A percentile compares a stretch with the other conserved stretches of the same genome.
phyloP scores from a whole-genome alignment of 2,888 invertebrate genomes.

The Melieria crassipennis region DNA sequence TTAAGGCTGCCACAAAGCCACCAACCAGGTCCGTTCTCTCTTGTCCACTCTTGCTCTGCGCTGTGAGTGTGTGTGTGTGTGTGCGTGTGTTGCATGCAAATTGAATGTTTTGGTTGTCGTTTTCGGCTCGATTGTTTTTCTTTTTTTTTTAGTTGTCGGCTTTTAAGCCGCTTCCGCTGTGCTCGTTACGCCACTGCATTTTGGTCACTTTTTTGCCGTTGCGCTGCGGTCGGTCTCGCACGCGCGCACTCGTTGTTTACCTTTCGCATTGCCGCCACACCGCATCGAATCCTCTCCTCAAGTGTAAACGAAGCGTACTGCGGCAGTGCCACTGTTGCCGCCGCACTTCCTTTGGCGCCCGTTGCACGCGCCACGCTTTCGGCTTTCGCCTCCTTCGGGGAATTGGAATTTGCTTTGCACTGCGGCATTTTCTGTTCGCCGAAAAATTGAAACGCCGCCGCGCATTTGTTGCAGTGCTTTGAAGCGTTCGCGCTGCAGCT shows the following conservation, averaged over 20 bases:
- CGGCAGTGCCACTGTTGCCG: slow-evolving; percentile 30
- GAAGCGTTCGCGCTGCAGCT: too few species aligned
- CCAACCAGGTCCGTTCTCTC: background rate
- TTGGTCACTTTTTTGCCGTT: too few species aligned
- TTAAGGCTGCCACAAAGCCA: slow-evolving; percentile 26
- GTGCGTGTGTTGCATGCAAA: too few species aligned
- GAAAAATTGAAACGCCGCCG: too few species aligned
- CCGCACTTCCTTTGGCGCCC: background rate
- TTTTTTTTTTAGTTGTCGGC: slow-evolving; percentile 15
- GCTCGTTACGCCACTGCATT: too few species aligned
- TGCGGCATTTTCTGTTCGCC: slow-evolving; percentile 8
- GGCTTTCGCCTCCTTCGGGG: slow-evolving; percentile 18
- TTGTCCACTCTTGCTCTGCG: too few species aligned
- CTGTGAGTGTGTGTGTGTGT: too few species aligned
- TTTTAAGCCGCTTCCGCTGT: background rate
- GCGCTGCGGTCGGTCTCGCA: slow-evolving; percentile 1
- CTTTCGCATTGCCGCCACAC: too few species aligned
- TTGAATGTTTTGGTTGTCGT: too few species aligned
- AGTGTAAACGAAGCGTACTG: slow-evolving; percentile 23
- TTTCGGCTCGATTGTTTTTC: slow-evolving; percentile 12
- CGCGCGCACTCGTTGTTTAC: too few species aligned
- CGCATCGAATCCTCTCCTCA: too few species aligned
- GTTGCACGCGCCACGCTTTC: slow-evolving; percentile 19
- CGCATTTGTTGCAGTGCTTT: too few species aligned
- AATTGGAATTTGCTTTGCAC: slow-evolving; percentile 26